phyloP scores from a whole-genome alignment of 2,888 invertebrate species.

The Amorpha juglandis region DNA sequence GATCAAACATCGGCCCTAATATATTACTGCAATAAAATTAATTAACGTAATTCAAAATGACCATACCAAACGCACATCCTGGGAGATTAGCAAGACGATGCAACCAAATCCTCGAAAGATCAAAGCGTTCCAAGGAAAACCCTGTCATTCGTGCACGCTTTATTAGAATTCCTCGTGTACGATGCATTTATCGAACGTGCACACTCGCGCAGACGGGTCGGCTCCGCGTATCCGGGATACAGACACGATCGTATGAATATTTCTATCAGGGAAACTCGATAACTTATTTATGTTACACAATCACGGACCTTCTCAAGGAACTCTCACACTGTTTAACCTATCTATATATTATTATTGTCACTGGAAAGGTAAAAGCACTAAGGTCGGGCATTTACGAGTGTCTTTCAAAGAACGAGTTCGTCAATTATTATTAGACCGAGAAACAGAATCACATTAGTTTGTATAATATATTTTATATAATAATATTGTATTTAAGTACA shows the following conservation, averaged over 20 bases:
- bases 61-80: not conserved
- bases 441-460: no score
- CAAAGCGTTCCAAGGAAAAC: slow-evolving; percentile 5
- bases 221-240: slow-evolving; percentile 59
- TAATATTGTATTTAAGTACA: no score
- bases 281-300: slow-evolving; percentile 26
- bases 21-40: not conserved
- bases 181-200: slow-evolving; percentile 35
- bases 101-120: not conserved
- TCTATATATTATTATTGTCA: no score
- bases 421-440: no score
- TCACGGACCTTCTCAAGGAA: slow-evolving; percentile 27
- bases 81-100: not conserved
- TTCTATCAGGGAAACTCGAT: slow-evolving; percentile 26
- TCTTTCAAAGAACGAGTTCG: no score
- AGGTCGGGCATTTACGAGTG: no score
- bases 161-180: slow-evolving; percentile 40
- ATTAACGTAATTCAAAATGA: not conserved
- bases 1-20: no score
- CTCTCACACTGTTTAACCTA: not conserved
- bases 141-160: not conserved
- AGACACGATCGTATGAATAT: slow-evolving; percentile 36
- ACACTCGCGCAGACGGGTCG: slow-evolving; percentile 40
- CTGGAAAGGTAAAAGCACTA: no score
- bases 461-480: no score